A percentile compares a stretch with the other conserved stretches of the same genome.
phyloP scores from a whole-genome alignment of 2,888 invertebrate genomes.

The Tinea semifulvella region DNA sequence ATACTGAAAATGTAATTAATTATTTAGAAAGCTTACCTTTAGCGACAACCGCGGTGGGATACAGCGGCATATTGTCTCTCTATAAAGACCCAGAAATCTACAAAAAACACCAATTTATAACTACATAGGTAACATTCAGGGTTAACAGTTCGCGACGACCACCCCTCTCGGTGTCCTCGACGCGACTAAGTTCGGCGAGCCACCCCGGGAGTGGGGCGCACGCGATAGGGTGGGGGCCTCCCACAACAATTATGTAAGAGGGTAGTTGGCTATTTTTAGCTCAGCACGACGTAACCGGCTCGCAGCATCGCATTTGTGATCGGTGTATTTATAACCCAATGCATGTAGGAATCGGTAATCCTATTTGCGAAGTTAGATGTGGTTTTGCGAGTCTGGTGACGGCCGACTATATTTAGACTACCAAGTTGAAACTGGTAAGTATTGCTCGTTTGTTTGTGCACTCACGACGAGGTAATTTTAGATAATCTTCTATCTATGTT shows the following conservation, averaged over 20 bases:
- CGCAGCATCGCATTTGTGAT: background rate
- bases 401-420: too few species aligned
- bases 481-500: too few species aligned
- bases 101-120: constrained; percentile 11
- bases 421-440: too few species aligned
- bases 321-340: too few species aligned
- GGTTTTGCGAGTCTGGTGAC: too few species aligned
- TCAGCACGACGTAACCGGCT: background rate
- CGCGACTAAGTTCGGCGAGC: constrained; percentile 32
- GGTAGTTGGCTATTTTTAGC: constrained; percentile 53
- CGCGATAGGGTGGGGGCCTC: constrained; percentile 30
- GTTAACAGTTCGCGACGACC: constrained; percentile 23
- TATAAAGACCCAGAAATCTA: background rate
- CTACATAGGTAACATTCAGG: constrained; percentile 15
- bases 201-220: background rate
- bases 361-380: too few species aligned
- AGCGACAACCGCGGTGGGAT: constrained; percentile 34
- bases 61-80: constrained; percentile 19
- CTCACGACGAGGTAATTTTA: too few species aligned
- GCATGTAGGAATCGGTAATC: too few species aligned
- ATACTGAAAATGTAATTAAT: too few species aligned
- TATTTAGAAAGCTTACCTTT: constrained; percentile 43
- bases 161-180: constrained; percentile 27
- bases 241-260: constrained; percentile 50
- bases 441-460: too few species aligned